Conservation (phyloP, 2,888 invertebrate species). For the Drosophila eohydei region DNA sequence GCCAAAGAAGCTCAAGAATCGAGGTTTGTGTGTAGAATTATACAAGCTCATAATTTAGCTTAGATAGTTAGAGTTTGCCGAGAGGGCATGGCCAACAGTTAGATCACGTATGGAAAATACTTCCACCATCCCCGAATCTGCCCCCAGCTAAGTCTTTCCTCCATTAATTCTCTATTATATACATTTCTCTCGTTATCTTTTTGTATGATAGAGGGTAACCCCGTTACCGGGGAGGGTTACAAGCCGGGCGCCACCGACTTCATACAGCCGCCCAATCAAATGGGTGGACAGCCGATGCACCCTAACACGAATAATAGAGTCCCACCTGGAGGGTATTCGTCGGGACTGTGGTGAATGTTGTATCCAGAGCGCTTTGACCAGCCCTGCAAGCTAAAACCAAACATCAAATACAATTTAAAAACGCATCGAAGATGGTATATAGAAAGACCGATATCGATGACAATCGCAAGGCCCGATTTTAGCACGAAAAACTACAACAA, state of each 20-base stretch:
- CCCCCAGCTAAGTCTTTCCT: not conserved
- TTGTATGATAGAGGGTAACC: slow-evolving; percentile 12
- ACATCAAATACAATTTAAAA: not conserved
- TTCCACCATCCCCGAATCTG: not conserved
- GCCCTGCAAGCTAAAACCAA: not conserved
- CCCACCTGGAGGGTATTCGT: slow-evolving; percentile 22
- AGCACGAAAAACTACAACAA: not conserved
- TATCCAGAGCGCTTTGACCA: not conserved
- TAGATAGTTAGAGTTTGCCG: not conserved
- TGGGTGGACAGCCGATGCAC: slow-evolving; percentile 3
- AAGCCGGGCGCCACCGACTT: slow-evolving; percentile 11
- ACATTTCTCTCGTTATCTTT: not conserved
- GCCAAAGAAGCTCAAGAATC: slow-evolving; percentile 37
- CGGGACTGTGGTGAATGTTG: slow-evolving; percentile 21
- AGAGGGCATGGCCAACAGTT: not conserved
- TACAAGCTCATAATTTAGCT: not conserved
- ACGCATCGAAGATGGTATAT: not conserved
- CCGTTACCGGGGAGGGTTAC: slow-evolving; percentile 28
- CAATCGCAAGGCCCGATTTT: not conserved
- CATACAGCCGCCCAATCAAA: not conserved
- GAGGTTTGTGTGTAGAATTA: slow-evolving; percentile 37
- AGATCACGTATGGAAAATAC: not conserved
- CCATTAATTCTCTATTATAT: not conserved
- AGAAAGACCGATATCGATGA: not conserved
- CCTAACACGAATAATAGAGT: not conserved